These are phyloP conservation scores for Lucinisca nassula DNA, from an alignment of 2,888 invertebrate genomes.

Conservation along the genomic window DNA sequence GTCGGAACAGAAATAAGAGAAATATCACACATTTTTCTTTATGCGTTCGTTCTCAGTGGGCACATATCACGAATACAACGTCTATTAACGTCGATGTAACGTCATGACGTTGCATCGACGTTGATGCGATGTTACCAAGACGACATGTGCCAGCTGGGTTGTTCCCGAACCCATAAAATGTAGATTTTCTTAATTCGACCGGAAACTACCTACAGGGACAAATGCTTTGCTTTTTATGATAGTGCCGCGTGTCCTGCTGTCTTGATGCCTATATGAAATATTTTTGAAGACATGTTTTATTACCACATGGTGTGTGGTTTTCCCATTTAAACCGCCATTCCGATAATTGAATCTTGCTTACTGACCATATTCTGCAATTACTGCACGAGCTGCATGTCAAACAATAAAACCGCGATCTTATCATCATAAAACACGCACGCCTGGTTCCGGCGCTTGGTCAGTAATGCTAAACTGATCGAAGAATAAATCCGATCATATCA, in stretches of 20 bases:
- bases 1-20: no score
- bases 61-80: no score
- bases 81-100: no score
- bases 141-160: no score
- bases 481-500: no score
- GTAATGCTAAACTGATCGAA: no score
- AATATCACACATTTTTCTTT: no score
- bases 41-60: no score
- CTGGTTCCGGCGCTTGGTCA: not conserved
- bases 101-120: no score
- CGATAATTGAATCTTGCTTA: slow-evolving; percentile 50
- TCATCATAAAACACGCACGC: not conserved
- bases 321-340: slow-evolving; percentile 30
- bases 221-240: no score
- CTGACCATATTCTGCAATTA: slow-evolving; percentile 44
- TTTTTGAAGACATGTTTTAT: slow-evolving; percentile 34
- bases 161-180: no score
- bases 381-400: slow-evolving; percentile 8
- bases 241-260: slow-evolving; percentile 3
- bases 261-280: slow-evolving; percentile 9
- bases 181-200: not conserved
- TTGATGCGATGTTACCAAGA: no score
- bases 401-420: slow-evolving; percentile 2
- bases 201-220: not conserved
- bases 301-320: slow-evolving; percentile 18